These are phyloP conservation scores for Phyllostomus discolor DNA, from an alignment of 2,113 vertebrate genomes.

Conservation along the genomic window DNA sequence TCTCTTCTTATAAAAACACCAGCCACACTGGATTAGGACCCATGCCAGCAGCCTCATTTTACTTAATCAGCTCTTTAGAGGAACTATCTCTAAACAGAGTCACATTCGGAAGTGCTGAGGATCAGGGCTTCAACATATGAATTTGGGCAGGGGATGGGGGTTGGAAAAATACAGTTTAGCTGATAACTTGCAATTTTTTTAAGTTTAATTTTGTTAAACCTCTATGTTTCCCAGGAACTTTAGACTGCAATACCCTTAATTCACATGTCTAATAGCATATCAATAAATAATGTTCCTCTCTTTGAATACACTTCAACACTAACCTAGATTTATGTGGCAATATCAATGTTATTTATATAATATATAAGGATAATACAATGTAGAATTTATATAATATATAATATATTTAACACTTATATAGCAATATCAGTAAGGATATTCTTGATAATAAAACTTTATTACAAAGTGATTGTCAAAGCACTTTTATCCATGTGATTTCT, in stretches of 20 bases:
- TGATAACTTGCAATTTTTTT: neutral
- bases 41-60: neutral
- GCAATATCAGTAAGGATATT: neutral
- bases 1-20: neutral
- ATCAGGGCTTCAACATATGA: neutral
- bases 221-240: neutral
- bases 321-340: neutral
- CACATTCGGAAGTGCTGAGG: neutral
- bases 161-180: neutral
- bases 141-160: neutral
- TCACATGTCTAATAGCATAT: neutral
- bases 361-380: neutral
- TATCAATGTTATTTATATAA: neutral
- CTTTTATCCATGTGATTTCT: neutral
- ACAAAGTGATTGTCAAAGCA: neutral
- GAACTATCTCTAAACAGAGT: neutral
- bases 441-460: neutral
- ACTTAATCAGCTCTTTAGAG: neutral
- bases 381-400: neutral
- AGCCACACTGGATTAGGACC: neutral
- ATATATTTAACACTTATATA: neutral
- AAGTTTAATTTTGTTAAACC: neutral
- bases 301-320: neutral
- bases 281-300: slow-evolving; percentile 11
- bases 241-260: neutral